Conservation (phyloP, 2,797 vertebrate genomes). For the Falco peregrinus region DNA sequence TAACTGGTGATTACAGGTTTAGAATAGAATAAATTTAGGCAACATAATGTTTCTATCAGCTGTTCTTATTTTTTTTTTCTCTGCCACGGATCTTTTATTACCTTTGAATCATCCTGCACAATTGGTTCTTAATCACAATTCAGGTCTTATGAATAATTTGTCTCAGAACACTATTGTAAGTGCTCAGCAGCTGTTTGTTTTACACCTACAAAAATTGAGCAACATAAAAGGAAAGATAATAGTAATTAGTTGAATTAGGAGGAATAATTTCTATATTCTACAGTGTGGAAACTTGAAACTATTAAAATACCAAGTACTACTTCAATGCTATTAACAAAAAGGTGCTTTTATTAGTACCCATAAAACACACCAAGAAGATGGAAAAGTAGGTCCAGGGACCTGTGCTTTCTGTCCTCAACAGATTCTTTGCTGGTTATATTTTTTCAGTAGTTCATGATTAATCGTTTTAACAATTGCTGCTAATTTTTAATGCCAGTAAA, state of each 20-base stretch:
- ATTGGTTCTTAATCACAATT: constrained; percentile 37
- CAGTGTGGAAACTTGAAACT: neutral
- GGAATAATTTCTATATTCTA: neutral
- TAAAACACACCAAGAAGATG: neutral
- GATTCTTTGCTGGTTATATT: neutral
- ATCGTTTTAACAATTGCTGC: neutral
- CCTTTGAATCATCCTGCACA: constrained; percentile 4
- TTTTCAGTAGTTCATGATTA: neutral
- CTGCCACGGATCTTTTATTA: neutral
- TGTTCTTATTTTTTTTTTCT: neutral
- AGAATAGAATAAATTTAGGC: neutral
- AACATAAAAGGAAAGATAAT: neutral
- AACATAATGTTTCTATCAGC: neutral
- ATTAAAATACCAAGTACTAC: neutral
- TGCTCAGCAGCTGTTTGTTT: constrained; percentile 46
- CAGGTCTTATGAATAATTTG: constrained; percentile 53
- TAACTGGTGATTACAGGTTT: neutral
- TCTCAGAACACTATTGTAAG: constrained; percentile 43
- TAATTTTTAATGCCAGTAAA: neutral
- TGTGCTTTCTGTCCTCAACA: neutral
- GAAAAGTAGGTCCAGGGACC: neutral
- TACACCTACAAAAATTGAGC: neutral
- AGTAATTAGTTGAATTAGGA: neutral
- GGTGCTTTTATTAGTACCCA: neutral
- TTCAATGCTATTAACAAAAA: neutral